Base-by-base conservation (phyloP, 2,888 invertebrate species). In the Eueremaeus valkanovi region DNA sequence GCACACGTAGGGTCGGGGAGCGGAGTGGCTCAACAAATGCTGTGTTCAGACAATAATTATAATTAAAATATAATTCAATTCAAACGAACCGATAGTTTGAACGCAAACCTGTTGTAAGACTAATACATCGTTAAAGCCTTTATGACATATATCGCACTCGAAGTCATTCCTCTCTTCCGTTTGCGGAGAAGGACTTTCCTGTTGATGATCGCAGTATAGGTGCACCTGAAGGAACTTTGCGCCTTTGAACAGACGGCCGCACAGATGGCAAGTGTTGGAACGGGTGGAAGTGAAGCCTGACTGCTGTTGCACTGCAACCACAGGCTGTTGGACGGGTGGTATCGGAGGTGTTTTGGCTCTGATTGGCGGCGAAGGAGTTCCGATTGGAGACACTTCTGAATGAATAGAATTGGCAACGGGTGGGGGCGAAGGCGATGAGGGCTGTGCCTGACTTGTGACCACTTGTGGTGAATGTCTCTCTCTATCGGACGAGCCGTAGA, bases 1-100 rank as follows among this genome's bases (percentile, higher is more conserved):
- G 80, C 86, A 86, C 13, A 86, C 84, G 79, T 84, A 84, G 5
- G 85, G 85, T 27, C 86, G 83, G 33, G 83, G 81, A 78, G 84
- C 83, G 55, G 85, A 82, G 80, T 85, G 85, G 13, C 81, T 81
- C 74, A 83, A 78, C 74, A 84, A 77, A 78, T 85, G 85, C 79
- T 82, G 79, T 82, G 78, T 18, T 80, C 72, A 61, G 58, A 58
- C 21, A 16, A 55, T 11, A 8, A 16, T 18, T 21, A 21, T 21
- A 21, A 21, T 51, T 51, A 51, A 51, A 21, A 51, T 18, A 45
- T 16, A 45, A 45, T 16, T 51, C 3, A 21, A 16, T 24, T 18
- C 45, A 49, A 49, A 18, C 3, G 6, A 9, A 40, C 6, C 8
- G 40, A 11, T 9, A 45, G 45, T 16, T 45, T 45, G n/a, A 21